Percentiles rank a stretch among this genome's conserved stretches.
Evolutionary conservation across 1,140 invertebrate species (phyloP).

Genomic region (Eurosta solidaginis): DNA sequence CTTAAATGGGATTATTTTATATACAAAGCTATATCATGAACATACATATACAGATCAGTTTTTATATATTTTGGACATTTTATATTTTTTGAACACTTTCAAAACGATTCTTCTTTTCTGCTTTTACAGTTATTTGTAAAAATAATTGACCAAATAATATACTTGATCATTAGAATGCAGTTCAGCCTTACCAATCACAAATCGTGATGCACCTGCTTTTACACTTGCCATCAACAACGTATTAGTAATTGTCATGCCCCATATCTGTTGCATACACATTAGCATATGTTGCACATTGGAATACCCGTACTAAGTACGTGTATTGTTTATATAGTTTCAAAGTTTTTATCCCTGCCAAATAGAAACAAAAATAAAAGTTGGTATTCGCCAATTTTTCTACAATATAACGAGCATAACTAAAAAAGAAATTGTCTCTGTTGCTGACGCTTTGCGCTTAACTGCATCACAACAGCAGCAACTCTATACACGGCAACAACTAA

Average conservation of each 20-base stretch:
- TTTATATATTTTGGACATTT: no score
- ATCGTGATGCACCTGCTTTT: conserved; percentile 12
- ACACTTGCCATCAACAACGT: conserved; percentile 1
- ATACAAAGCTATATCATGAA: no score
- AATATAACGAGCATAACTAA: background rate
- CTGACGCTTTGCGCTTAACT: background rate
- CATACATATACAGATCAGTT: no score
- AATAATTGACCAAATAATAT: no score
- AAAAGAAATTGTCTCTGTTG: background rate
- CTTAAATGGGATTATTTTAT: no score
- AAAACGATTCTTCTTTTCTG: no score
- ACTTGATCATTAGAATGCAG: no score
- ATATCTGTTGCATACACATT: conserved; percentile 18
- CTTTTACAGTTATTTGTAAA: no score
- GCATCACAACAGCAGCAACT: background rate
- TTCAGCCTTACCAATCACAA: background rate
- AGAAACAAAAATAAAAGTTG: background rate
- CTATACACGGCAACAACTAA: background rate
- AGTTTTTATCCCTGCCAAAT: background rate
- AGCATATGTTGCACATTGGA: conserved; percentile 17
- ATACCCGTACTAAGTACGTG: no score
- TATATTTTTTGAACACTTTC: no score
- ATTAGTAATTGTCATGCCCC: conserved; percentile 27
- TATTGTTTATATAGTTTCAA: background rate
- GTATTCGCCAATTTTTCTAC: background rate